Evolutionary conservation across 2,113 vertebrate species (phyloP).

Genomic region (Pterocles gutturalis): DNA sequence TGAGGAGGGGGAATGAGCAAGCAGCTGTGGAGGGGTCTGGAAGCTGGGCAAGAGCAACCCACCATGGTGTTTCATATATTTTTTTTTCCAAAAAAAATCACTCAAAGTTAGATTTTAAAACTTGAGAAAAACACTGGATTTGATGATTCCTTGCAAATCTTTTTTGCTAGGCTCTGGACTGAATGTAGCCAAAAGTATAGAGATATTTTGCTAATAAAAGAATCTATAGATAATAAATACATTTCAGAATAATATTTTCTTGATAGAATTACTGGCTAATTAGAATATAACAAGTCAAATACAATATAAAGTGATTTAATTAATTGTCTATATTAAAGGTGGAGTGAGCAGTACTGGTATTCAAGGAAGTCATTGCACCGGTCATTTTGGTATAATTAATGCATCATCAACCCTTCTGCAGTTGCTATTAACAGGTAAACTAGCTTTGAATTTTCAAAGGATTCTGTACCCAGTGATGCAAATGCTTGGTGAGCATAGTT

Average conservation of each 20-base stretch:
- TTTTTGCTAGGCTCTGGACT: neutral
- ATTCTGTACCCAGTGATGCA: neutral
- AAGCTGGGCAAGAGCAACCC: neutral
- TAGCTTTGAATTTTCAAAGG: neutral
- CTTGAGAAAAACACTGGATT: neutral
- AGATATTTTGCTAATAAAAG: neutral
- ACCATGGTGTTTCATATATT: neutral
- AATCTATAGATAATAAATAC: neutral
- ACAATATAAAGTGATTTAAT: neutral
- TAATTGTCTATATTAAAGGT: slow-evolving; percentile 33
- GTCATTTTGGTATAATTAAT: slow-evolving; percentile 5
- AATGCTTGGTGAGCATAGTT: neutral
- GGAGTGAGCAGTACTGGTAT: neutral
- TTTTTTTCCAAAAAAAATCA: neutral
- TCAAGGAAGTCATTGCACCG: neutral
- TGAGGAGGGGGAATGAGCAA: neutral
- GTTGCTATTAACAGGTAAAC: slow-evolving; percentile 63
- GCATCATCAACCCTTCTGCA: slow-evolving; percentile 61
- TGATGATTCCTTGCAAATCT: neutral
- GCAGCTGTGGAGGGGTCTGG: neutral
- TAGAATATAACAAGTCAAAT: neutral
- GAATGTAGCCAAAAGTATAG: neutral
- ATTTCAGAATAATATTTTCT: neutral
- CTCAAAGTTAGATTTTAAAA: neutral
- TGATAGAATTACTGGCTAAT: neutral